Evolutionary conservation across 2,113 vertebrate genomes (phyloP).

Genomic region (Alexandromys fortis): DNA sequence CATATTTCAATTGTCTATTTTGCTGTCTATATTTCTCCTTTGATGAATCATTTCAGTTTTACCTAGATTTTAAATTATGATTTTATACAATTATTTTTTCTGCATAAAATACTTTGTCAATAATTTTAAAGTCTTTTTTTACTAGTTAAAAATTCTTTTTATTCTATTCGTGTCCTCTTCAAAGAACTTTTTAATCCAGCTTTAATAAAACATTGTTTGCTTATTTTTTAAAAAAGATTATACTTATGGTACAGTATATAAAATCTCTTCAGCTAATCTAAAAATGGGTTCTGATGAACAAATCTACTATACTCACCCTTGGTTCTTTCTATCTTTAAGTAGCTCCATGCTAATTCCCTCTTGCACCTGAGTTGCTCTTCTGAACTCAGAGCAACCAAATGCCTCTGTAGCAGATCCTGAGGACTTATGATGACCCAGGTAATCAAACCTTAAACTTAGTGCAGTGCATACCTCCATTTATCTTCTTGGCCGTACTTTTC

Average conservation of each 20-base stretch:
- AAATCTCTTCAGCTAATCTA: not conserved
- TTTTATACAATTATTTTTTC: slow-evolving; percentile 16
- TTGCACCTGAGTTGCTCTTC: not conserved
- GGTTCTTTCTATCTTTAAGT: not conserved
- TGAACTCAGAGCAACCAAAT: not conserved
- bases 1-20: not conserved
- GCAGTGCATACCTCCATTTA: not conserved
- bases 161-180: not conserved
- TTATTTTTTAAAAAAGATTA: not conserved
- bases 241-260: not conserved
- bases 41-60: not conserved
- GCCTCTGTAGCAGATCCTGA: not conserved
- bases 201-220: not conserved
- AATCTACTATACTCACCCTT: not conserved
- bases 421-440: not conserved
- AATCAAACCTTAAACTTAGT: not conserved
- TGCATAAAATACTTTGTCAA: not conserved
- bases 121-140: not conserved
- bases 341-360: not conserved
- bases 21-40: not conserved
- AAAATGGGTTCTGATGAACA: not conserved
- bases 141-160: not conserved
- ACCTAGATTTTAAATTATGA: not conserved
- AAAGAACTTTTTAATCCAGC: not conserved
- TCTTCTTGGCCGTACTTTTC: not conserved